Evolutionary conservation across 2,888 invertebrate species (phyloP).

Genomic region (Entomobrya proxima): DNA sequence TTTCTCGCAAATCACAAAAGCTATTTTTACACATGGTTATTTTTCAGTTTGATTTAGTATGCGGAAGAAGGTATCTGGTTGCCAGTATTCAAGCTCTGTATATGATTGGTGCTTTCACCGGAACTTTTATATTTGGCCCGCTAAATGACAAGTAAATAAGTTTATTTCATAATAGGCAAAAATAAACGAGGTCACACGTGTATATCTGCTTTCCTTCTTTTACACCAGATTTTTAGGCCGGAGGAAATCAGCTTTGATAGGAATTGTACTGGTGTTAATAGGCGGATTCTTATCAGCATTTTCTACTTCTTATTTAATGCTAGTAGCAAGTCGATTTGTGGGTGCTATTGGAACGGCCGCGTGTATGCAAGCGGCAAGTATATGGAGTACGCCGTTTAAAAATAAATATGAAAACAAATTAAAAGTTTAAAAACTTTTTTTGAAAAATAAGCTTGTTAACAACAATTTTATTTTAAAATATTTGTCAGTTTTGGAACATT

Average conservation of each 20-base stretch:
- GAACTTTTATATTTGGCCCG: constrained; percentile 69
- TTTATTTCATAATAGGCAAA: background rate
- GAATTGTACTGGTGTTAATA: constrained; percentile 53
- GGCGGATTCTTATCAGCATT: constrained; percentile 67
- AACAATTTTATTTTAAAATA: too few relatives aligned
- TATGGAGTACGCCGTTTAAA: constrained; percentile 67
- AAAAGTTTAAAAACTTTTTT: background rate
- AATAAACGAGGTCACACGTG: background rate
- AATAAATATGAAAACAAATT: too few relatives aligned
- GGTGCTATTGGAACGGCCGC: constrained; percentile 72
- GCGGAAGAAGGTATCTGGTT: constrained; percentile 67
- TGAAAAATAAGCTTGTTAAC: too few relatives aligned
- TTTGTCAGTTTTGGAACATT: constrained; percentile 74
- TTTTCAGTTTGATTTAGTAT: constrained; percentile 73
- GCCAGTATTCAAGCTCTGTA: constrained; percentile 73
- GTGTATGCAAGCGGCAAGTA: constrained; percentile 68
- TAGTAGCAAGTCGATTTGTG: constrained; percentile 69
- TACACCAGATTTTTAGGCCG: constrained; percentile 69
- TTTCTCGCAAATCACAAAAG: background rate
- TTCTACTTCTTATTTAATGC: constrained; percentile 65
- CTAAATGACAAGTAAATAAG: constrained; percentile 69
- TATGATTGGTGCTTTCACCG: constrained; percentile 72
- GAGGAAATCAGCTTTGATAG: constrained; percentile 64
- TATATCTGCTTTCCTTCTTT: background rate
- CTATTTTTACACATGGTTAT: background rate